Base-by-base conservation (phyloP, 2,113 vertebrate genomes). In the Corydoras maculifer region DNA sequence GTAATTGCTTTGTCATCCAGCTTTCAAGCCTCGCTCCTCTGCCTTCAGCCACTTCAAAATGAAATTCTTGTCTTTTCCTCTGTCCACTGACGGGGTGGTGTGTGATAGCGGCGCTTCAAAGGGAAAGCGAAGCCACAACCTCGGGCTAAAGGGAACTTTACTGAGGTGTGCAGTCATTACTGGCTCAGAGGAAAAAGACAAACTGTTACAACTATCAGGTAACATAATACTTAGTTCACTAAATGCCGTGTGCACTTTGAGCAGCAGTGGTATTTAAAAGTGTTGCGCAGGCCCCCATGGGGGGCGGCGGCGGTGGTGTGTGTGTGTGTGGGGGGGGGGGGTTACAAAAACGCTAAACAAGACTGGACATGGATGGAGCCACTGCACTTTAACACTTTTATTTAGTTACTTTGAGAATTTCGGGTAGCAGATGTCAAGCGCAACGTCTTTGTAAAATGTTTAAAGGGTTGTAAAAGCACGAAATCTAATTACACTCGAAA, bases 41-140 rank as follows among this genome's bases (percentile, higher is more conserved):
- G 89, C 91, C 88, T 88, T 88, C 83, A 88, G 87, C 86, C 89
- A 88, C 90, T 92, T 92, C 88, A 88, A 93, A 93, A 92, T 90
- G 86, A 92, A 92, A 94, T 93, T 92, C 90, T 88, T 92, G 84
- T 88, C 74, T 48, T 69, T 86, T 85, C 86, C 81, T 73, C 80
- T 84, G 63, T 68, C 70, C 82, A 31, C 82, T 82, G 87, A 90
- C 82, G 81, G 66, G 82, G 85, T 82, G 85, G 84, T 85, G 88
- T 86, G 85, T 90, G 89, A 92, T 88, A 90, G 86, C 86, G 86
- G 85, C 81, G 82, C 91, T 91, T 94, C 92, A 93, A 93, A 94
- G 92, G 80, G 78, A 87, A 82, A 79, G 85, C 88, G 78, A 75
- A 72, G 85, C 85, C 80, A 81, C 80, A 81, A 72, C 35, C 87